Evolutionary conservation across 2,888 invertebrate species (phyloP), one percentile per base, ranked within the genome.

Genomic region (Netelia inedita): DNA sequence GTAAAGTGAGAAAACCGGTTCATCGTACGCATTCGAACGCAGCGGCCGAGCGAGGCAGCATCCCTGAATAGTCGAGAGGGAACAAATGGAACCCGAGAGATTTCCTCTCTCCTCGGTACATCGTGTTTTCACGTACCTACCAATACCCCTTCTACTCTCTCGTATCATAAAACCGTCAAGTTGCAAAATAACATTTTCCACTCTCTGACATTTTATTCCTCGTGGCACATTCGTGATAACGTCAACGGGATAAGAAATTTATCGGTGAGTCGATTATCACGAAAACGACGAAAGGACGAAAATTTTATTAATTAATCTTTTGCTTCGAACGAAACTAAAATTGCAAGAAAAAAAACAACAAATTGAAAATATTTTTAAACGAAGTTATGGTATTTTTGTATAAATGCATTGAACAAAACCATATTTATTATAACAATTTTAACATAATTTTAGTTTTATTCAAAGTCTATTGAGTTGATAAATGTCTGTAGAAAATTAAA

Each of bases 1-100:
- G 81, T 80, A 84, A 80, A 83, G 76, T 72, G 80, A 85, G 65
- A 82, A 83, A 89, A 88, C 89, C 88, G 85, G 87, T 87, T 89
- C 86, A 73, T 82, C 79, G 81, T 83, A 82, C 78, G 88, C 84
- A 85, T 80, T 76, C 68, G 59, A 80, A 80, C 63, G 68, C 63
- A 81, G 74, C 74, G 69, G 50, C 80, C 63, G 59, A 46, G 69
- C 55, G 9, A 19, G 9, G 23, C 35, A 68, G 66, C 19, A 61
- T 61, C 19, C 16, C 10, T n/a, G n/a, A 65, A 16, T 16, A 68
- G 5, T 23, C 57, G 61, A 43, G 43, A 66, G 11, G 57, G 19
- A 46, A 76, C 16, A 79, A 78, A 79, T 57, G 19, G 16, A 86
- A 86, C 84, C 85, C 81, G 55, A 79, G 87, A 83, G 85, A 84